Base-by-base conservation (phyloP, 2,888 invertebrate species). In the Nymphalis c-album region DNA sequence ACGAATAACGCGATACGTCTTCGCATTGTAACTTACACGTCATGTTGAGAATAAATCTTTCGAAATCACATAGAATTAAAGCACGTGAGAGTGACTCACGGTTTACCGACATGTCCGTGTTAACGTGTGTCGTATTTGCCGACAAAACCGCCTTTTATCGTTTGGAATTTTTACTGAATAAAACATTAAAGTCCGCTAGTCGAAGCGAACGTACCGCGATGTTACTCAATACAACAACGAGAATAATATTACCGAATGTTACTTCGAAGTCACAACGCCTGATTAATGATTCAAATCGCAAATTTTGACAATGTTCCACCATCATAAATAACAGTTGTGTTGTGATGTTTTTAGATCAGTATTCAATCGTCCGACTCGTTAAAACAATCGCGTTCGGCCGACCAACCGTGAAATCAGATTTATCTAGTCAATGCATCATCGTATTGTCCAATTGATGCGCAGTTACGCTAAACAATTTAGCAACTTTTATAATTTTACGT, bases 131-230 rank as follows among this genome's bases (percentile, higher is more conserved):
- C 63, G 58, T 70, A 66, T 64, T 53, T 61, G 53, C 64, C 63
- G 60, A 65, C 60, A 58, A 45, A 67, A 64, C 67, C 64, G 70
- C 70, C 70, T 73, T 73, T 71, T 63, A 61, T 68, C 65, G 72
- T 60, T 63, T 65, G 69, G 69, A 67, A 71, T 72, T 71, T 71
- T 70, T 69, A 61, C 70, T 75, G 76, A 73, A 74, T 76, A 71
- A 72, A 72, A 75, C 70, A 73, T 73, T 46, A 60, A 68, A 57
- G n/a, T 60, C 63, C 63, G 57, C 53, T 63, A 58, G 57, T 65
- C 61, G 71, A 31, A 64, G 35, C 58, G 8, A 47, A 50, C 55
- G 55, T 64, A 60, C 66, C 60, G 60, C 71, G 63, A 67, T 55
- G 55, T 66, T 51, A 61, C 58, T 60, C 58, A 55, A 64, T 60